phyloP scores from a whole-genome alignment of 2,113 vertebrate species.

The Euleptes europaea region DNA sequence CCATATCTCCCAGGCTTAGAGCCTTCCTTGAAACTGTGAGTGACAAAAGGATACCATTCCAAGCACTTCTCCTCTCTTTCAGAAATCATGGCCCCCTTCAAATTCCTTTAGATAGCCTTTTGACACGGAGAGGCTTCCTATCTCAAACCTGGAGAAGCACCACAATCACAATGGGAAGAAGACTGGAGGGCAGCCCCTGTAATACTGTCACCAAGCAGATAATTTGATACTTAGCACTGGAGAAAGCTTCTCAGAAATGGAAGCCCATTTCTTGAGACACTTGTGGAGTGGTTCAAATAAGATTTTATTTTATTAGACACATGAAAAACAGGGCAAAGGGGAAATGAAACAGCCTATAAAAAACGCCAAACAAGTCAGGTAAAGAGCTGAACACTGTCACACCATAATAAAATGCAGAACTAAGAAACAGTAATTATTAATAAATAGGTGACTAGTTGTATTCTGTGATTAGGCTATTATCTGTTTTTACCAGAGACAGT shows the following conservation, averaged over 20 bases:
- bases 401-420: not conserved
- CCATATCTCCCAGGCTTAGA: not conserved
- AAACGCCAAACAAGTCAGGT: not conserved
- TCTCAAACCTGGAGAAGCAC: too few relatives aligned
- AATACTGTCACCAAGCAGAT: not conserved
- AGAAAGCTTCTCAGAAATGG: not conserved
- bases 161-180: not conserved
- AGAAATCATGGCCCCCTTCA: too few relatives aligned
- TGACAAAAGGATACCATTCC: not conserved
- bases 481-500: not conserved
- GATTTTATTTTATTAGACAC: not conserved
- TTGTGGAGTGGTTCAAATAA: not conserved
- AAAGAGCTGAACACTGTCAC: not conserved
- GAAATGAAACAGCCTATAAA: not conserved
- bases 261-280: too few relatives aligned
- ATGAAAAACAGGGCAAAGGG: not conserved
- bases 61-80: not conserved
- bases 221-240: not conserved
- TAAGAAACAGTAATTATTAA: not conserved
- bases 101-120: not conserved
- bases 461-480: not conserved
- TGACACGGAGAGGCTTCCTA: not conserved
- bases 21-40: not conserved
- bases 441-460: not conserved
- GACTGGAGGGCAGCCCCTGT: too few relatives aligned